Evolutionary conservation across 1,140 invertebrate species (phyloP), one percentile per base, ranked within the genome.

Genomic region (Nylanderia fulva): DNA sequence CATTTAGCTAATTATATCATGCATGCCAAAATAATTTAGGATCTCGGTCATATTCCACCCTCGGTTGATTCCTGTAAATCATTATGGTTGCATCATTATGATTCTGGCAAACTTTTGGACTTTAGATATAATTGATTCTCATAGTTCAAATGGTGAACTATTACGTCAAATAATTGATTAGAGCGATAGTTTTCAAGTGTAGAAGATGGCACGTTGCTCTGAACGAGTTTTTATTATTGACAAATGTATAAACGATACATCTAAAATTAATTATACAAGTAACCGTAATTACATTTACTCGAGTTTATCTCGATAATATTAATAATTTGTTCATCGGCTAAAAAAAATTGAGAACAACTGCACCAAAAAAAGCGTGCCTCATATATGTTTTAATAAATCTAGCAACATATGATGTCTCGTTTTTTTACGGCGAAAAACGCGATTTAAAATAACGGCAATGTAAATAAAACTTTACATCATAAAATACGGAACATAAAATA

Each of bases 371-470:
- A 42, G 36, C 42, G 60, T 56, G 58, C 75, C 61, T 13, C 48
- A n/a, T 60, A 82, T 45, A 72, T 60, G 56, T 82, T 82, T 82
- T 82, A 82, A 82, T 82, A 82, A 82, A 82, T 69, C 52, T 33
- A 42, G 66, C 66, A 72, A 71, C 36, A 72, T 39, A 42, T 68
- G 63, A 42, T 45, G 77, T 72, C 77, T 82, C 77, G 77, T 72
- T 82, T 82, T n/a, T 82, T 82, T 82, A 82, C 66, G 36, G 66
- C 63, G 52, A 72, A 82, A 82, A 82, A 56, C 77, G 66, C 66
- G 77, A 82, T 82, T 82, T 82, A 82, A 82, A 82, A 82, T 82
- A 82, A 82, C 77, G 77, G 77, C 77, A 82, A 72, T 82, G 77
- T 82, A 82, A 82, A 82, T 82, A 82, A 82, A 82, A 82, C 77